A percentile compares a stretch with the other conserved stretches of the same genome.
These are phyloP conservation scores for Lanistes nyassanus DNA, from an alignment of 1,140 invertebrate genomes.

Conservation along the genomic window DNA sequence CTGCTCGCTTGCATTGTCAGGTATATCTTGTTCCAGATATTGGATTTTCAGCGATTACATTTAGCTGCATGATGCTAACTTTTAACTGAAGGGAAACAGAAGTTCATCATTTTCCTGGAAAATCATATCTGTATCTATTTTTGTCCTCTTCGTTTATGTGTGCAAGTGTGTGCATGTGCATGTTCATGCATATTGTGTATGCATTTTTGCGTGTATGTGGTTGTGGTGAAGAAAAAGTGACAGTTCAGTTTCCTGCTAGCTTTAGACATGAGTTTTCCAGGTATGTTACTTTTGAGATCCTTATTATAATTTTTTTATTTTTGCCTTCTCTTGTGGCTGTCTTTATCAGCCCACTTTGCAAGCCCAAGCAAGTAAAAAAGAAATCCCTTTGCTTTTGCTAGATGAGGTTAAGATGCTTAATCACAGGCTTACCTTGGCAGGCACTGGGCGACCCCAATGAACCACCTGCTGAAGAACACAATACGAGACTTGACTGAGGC, in stretches of 20 bases:
- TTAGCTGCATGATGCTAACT: no score
- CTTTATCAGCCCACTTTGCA: conserved; percentile 23
- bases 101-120: no score
- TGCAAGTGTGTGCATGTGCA: no score
- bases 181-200: no score
- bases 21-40: conserved; percentile 48
- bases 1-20: conserved; percentile 61
- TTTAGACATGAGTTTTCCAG: neutral
- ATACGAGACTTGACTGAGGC: conserved; percentile 54
- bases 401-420: neutral
- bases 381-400: neutral
- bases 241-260: neutral
- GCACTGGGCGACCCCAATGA: conserved; percentile 56
- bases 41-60: no score
- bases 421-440: conserved; percentile 23
- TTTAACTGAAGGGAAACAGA: no score
- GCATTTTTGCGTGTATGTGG: no score
- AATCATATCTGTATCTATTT: no score
- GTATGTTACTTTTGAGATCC: neutral
- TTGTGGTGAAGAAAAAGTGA: no score
- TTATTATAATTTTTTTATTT: neutral
- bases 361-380: conserved; percentile 16
- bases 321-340: conserved; percentile 2
- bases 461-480: conserved; percentile 54
- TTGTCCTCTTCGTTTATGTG: no score